Percentiles rank a stretch among this genome's conserved stretches.
phyloP scores from a whole-genome alignment of 2,888 invertebrate species.

The Drosophila putrida region DNA sequence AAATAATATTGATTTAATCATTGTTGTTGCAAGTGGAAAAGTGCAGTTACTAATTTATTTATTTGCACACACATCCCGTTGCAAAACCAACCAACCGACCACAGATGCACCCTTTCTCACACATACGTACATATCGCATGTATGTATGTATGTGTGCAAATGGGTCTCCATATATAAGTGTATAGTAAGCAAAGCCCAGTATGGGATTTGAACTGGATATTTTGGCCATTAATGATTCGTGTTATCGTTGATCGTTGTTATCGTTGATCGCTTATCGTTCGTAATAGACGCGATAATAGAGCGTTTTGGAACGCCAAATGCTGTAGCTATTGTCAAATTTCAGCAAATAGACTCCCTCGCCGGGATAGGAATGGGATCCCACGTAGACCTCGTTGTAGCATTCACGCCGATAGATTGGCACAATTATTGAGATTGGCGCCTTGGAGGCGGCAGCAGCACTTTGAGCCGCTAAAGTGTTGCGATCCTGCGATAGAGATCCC shows the following conservation, averaged over 20 bases:
- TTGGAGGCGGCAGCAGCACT: constrained; percentile 56
- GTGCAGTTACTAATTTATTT: constrained; percentile 21
- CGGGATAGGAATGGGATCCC: constrained; percentile 98
- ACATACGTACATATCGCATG: neutral
- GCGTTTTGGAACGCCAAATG: constrained; percentile 99
- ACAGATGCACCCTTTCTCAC: neutral
- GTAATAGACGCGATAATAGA: constrained; percentile 99
- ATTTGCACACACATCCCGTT: constrained; percentile 8
- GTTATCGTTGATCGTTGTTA: too few relatives aligned
- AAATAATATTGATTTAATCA: constrained; percentile 68
- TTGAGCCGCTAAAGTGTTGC: constrained; percentile 60
- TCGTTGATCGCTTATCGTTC: constrained; percentile 88
- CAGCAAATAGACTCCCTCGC: constrained; percentile 97
- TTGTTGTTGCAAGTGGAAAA: constrained; percentile 51
- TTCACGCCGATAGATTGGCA: constrained; percentile 97
- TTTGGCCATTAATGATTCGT: neutral
- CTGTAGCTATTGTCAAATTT: constrained; percentile 99
- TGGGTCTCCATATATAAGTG: neutral
- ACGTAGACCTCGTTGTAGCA: constrained; percentile 98
- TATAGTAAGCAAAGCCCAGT: constrained; percentile 15
- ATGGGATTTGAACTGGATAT: constrained; percentile 6
- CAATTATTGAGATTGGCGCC: constrained; percentile 90
- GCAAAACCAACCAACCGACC: too few relatives aligned
- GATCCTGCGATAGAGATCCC: constrained; percentile 84
- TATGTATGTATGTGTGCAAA: constrained; percentile 1